Evolutionary conservation across 2,113 vertebrate species (phyloP), one percentile per base, ranked within the genome.

Genomic region (Engraulis encrasicolus): DNA sequence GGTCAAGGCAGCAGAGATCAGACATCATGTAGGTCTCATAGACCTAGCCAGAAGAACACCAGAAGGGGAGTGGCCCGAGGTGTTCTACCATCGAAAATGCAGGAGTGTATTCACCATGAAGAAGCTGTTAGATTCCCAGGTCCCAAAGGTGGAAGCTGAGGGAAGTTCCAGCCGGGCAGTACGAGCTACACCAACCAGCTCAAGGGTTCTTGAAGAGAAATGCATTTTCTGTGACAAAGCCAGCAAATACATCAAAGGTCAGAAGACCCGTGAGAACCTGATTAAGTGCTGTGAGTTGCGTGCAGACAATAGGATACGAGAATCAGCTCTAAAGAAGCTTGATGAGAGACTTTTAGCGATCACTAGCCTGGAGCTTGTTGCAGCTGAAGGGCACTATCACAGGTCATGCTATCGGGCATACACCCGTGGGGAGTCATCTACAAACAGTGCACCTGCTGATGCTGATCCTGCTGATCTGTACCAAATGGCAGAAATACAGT

Each of bases 71-170:
- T 19, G 14, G 4, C 78, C 78, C n/a, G 34, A 37, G 37, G 78
- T 78, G 15, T 40, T 6, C 17, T 78, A 78, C 78, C 78, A 40
- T n/a, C 14, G 78, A 38, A 78, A 78, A 45, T 78, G 78, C 78
- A 37, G 78, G 6, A 78, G 78, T 38, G 40, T 78, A 2, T 78
- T 78, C 78, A 78, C 78, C 78, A 78, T 78, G 78, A 78, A 78
- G 78, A 78, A 78, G 19, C 78, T 45, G 40, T 45, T 45, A 45
- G 40, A 45, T 45, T 45, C 40, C 40, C 40, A 45, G 40, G 40
- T 45, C 40, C 40, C 40, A 45, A 45, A 45, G 40, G 40, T 45
- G 40, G 40, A 45, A 45, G 40, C 40, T 78, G 18, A 78, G 40
- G 17, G n/a, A 5, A 12, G 34, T 78, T 37, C 78, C 17, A n/a